Base-by-base conservation (phyloP, 2,888 invertebrate species). In the Drosophila rubida region DNA sequence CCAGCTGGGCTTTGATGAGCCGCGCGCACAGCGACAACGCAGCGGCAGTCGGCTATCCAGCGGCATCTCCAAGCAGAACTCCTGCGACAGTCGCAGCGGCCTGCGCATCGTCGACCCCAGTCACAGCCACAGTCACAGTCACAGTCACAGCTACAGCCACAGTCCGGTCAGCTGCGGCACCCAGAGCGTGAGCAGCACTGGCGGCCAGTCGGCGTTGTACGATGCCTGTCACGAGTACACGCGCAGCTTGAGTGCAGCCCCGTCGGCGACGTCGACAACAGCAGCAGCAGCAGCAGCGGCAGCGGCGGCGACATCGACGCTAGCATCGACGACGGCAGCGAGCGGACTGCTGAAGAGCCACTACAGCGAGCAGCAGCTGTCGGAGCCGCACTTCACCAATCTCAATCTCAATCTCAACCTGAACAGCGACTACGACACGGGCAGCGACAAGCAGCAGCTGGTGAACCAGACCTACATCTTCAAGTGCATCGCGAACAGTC, bases 401-500 rank as follows among this genome's bases (percentile, higher is more conserved):
- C 79, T 71, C 37, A 90, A 90, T 60, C 80, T 89, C 25, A 86
- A 89, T 58, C 80, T 89, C 25, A 86, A 89, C 55, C 63, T 77
- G 39, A 81, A 54, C 78, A 78, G 80, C 57, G 84, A 84, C 42
- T 82, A 75, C 69, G 87, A 89, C 45, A 81, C 79, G 71, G 87
- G 78, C 66, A 79, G 78, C 49, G 89, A 91, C 58, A 91, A 91
- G 59, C 89, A 91, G 75, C 86, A 91, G 67, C 73, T 91, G 78
- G 90, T 91, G 53, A 90, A 91, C 72, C 91, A 91, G 74, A 91
- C 91, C 32, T 91, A 91, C 76, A 91, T 92, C 72, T 91, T 92
- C 69, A 92, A 92, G 89, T 92, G 91, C 81, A 90, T 92, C 44
- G 90, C 91, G 23, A 91, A 91, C 62, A 92, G 92, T 85, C 91